Base-by-base conservation (phyloP, 92 coral and sea anemone genomes). In the Porites lobata region DNA sequence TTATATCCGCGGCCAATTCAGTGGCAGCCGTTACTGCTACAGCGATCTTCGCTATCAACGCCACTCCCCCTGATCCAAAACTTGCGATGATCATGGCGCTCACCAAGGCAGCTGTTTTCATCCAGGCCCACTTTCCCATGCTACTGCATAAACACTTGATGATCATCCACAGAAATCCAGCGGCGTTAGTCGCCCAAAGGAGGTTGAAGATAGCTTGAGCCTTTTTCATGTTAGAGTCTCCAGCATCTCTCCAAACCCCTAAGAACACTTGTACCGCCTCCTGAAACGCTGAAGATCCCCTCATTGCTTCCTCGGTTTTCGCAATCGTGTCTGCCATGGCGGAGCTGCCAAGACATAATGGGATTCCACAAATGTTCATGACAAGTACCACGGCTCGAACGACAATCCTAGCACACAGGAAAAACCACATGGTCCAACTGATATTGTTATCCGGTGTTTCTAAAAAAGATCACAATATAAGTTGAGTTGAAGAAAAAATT, bases 71-170 rank as follows among this genome's bases (percentile, higher is more conserved):
- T 22, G 66, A 18, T 62, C 79, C 86, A 4, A 66, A 43, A 54
- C 90, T 85, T 77, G 92, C 92, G 47, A 89, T 72, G 80, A 89
- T 85, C 92, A 78, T 89, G 70, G 50, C 72, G 51, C 73, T 85
- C 38, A 89, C 92, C 75, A 85, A 78, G 1, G 92, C 92, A 67
- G 81, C 32, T 4, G 92, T 85, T 47, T 43, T 38, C 56, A 85
- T 29, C 90, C 90, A 71, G 50, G 85, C 90, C 18, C 69, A 85
- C 93, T 82, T 67, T 50, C 47, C 6, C 93, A 90, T 90, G n/a
- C 78, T 69, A n/a, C 65, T 32, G 86, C 86, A 90, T 7, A 85
- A 7, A 73, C 47, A 19, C 76, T 89, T 84, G 80, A 90, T 78
- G 86, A 85, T 66, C 50, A 62, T 69, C 93, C 90, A 85, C 52